Conservation (phyloP, 2,888 invertebrate genomes). For the Campoletis raptor region DNA sequence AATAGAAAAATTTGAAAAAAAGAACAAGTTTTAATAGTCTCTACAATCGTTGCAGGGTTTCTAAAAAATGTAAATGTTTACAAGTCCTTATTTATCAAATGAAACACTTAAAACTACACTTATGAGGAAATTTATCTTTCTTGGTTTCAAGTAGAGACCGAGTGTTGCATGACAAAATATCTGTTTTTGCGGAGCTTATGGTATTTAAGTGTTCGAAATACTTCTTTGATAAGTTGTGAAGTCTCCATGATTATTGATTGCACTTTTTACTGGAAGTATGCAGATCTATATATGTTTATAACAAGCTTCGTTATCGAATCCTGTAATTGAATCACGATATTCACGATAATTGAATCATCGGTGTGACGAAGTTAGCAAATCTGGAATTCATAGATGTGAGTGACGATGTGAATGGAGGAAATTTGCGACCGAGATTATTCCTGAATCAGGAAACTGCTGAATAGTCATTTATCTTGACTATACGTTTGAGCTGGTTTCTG, state of each 20-base stretch:
- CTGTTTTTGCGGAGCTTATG: background rate
- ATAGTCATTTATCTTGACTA: conserved; percentile 25
- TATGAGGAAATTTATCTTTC: no score
- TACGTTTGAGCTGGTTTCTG: background rate
- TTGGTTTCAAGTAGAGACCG: background rate
- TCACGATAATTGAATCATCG: conserved; percentile 18
- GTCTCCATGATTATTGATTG: background rate
- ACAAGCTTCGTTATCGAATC: conserved; percentile 4
- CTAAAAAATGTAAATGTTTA: no score
- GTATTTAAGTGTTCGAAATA: background rate
- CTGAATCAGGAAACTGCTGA: conserved; percentile 35
- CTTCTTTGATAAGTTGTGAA: background rate
- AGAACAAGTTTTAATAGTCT: no score
- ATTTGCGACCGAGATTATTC: conserved; percentile 27
- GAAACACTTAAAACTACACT: no score
- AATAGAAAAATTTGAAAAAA: no score
- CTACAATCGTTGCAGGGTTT: no score
- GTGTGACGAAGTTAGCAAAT: conserved; percentile 18
- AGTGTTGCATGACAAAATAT: background rate
- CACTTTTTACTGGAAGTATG: background rate
- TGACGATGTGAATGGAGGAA: conserved; percentile 24
- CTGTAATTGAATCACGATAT: conserved; percentile 11
- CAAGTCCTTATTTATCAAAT: no score
- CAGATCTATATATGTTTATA: conserved; percentile 2
- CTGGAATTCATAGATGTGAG: conserved; percentile 34